Conservation (phyloP, 2,113 vertebrate genomes). For the Ciconia boyciana region DNA sequence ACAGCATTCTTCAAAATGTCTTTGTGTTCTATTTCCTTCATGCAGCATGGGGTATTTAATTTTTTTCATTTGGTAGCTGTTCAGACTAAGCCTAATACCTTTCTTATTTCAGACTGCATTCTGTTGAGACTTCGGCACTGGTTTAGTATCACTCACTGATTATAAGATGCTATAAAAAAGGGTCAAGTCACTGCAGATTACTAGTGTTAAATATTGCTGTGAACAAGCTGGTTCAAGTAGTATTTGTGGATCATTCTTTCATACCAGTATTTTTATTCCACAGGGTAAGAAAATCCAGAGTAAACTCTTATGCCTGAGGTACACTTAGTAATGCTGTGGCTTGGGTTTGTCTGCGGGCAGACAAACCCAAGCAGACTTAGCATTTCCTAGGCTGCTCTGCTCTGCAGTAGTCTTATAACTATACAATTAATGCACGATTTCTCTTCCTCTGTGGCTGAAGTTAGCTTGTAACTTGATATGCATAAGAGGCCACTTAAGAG, state of each 20-base stretch:
- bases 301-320: background rate
- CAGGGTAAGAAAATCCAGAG: background rate
- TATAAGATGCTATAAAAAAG: background rate
- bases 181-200: background rate
- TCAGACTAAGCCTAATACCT: background rate
- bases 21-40: background rate
- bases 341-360: background rate
- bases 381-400: background rate
- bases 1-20: background rate
- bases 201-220: background rate
- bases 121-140: background rate
- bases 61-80: background rate
- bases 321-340: background rate
- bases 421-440: background rate
- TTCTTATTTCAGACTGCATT: background rate
- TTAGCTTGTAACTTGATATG: background rate
- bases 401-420: background rate
- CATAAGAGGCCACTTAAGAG: background rate
- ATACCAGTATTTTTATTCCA: background rate
- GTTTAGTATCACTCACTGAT: background rate
- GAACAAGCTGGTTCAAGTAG: background rate
- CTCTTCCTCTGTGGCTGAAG: background rate
- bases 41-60: background rate
- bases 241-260: background rate
- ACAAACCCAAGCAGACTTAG: no score